Percentiles rank a stretch among this genome's conserved stretches.
These are phyloP conservation scores for Thermophis baileyi DNA, from an alignment of 2,113 vertebrate genomes.

Conservation along the genomic window DNA sequence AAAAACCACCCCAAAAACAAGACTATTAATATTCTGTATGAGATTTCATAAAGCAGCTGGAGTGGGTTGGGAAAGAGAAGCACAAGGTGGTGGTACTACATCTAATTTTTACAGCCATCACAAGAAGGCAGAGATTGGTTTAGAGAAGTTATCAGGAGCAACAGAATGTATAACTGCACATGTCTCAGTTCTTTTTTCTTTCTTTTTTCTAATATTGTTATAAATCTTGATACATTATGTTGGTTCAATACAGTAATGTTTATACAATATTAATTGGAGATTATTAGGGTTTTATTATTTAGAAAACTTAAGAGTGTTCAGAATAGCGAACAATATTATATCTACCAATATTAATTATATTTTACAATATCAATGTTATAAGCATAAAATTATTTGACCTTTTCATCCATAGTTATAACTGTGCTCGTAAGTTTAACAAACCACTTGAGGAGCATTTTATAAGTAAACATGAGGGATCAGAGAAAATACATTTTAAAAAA, in stretches of 20 bases:
- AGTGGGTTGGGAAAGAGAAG: not conserved
- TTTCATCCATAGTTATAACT: not conserved
- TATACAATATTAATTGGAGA: not conserved
- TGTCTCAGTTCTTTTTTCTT: not conserved
- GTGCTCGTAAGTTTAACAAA: not conserved
- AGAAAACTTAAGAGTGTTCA: not conserved
- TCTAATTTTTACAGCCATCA: not conserved
- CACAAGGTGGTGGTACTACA: not conserved
- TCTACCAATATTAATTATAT: not conserved
- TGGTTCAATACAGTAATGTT: not conserved
- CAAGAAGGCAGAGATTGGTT: not conserved
- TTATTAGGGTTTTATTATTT: not conserved
- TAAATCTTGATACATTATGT: not conserved
- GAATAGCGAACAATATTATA: too few relatives aligned
- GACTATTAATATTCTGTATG: not conserved
- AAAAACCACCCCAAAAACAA: not conserved
- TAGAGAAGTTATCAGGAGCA: not conserved
- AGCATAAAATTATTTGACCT: not conserved
- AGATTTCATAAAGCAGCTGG: not conserved
- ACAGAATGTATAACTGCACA: not conserved
- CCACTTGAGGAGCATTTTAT: not conserved
- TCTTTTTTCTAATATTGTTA: not conserved
- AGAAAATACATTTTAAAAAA: not conserved
- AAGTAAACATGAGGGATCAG: not conserved
- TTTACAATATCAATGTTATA: not conserved